A percentile compares a stretch with the other conserved stretches of the same genome.
phyloP scores from a whole-genome alignment of 2,888 invertebrate species.

The Dinocampus coccinellae region DNA sequence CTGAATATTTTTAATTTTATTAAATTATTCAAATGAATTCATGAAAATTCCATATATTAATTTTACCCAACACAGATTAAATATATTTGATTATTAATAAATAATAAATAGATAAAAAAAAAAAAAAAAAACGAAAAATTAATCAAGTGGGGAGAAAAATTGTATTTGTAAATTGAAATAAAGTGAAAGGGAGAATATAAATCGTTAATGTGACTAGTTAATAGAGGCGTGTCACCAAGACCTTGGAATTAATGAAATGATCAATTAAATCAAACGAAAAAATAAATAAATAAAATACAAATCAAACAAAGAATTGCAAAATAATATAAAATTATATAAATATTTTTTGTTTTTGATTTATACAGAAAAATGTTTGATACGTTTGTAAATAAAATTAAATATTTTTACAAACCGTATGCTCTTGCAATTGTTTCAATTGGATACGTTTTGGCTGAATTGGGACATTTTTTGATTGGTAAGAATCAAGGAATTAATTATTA shows the following conservation, averaged over 20 bases:
- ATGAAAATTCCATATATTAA: too few species aligned
- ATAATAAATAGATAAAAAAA: too few species aligned
- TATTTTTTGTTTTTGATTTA: slow-evolving; percentile 45
- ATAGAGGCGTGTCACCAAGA: slow-evolving; percentile 6
- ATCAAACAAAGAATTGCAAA: not conserved
- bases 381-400: slow-evolving; percentile 74
- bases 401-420: slow-evolving; percentile 84
- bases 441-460: slow-evolving; percentile 88
- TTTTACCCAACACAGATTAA: too few species aligned
- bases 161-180: not conserved
- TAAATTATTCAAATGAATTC: too few species aligned
- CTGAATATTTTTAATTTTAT: too few species aligned
- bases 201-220: not conserved
- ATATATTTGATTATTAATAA: too few species aligned
- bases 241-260: not conserved
- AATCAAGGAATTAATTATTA: not conserved
- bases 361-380: slow-evolving; percentile 63
- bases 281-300: not conserved
- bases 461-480: slow-evolving; percentile 87
- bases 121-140: not conserved
- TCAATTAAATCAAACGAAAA: not conserved
- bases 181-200: not conserved
- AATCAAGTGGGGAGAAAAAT: too few species aligned
- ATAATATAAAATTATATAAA: not conserved
- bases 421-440: slow-evolving; percentile 84